Conservation (phyloP, 1,140 invertebrate species). For the Procambarus virginalis region DNA sequence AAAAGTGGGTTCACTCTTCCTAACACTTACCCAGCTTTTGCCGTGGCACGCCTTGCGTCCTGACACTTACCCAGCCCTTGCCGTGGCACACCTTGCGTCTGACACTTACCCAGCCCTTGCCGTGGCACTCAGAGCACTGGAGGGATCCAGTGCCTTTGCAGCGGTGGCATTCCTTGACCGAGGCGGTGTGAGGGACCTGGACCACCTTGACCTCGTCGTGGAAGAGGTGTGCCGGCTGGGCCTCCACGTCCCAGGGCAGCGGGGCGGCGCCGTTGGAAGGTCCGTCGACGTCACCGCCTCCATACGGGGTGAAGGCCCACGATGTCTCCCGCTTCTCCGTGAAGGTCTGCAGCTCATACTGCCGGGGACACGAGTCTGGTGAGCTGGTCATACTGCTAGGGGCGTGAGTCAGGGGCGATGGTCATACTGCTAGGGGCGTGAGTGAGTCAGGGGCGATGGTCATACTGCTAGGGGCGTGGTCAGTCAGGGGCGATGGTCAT, state of each 20-base stretch:
- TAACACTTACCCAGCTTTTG: no score
- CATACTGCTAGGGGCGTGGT: no score
- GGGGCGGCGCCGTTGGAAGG: conserved; percentile 76
- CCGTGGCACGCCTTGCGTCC: no score
- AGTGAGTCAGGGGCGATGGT: no score
- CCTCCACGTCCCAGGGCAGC: conserved; percentile 75
- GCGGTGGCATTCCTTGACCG: conserved; percentile 78
- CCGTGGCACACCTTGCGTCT: no score
- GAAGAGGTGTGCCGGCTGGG: conserved; percentile 73
- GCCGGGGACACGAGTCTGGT: no score
- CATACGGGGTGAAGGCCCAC: conserved; percentile 78
- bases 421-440: no score
- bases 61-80: no score
- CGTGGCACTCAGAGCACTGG: conserved; percentile 77
- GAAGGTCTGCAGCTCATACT: conserved; percentile 79
- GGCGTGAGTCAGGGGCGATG: no score
- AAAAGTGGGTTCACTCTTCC: no score
- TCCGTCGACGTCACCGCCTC: conserved; percentile 76
- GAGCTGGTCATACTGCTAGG: no score
- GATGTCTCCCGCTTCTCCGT: conserved; percentile 77
- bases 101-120: conserved; percentile 76
- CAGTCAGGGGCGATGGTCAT: no score
- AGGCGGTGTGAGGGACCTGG: conserved; percentile 79
- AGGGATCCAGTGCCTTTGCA: conserved; percentile 77
- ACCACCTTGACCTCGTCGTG: conserved; percentile 75